These are phyloP conservation scores for Nycticorax nycticorax DNA, from an alignment of 2,113 vertebrate species.

Conservation along the genomic window DNA sequence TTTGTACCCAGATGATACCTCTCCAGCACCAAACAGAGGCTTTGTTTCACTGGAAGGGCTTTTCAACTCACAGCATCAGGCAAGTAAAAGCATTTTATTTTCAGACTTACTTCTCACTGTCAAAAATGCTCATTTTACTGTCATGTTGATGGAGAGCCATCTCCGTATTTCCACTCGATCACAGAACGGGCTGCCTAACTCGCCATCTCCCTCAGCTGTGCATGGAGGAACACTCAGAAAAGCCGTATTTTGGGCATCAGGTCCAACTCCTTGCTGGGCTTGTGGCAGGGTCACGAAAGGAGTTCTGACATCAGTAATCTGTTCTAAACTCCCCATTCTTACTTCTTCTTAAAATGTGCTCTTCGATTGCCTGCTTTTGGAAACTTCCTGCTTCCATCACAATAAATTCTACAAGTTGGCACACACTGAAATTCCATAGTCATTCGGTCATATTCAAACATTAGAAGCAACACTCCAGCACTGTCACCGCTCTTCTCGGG, in stretches of 20 bases:
- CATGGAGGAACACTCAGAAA: neutral
- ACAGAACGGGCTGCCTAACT: too few relatives aligned
- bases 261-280: neutral
- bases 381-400: neutral
- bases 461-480: neutral
- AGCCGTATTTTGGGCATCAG: neutral
- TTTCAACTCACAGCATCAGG: neutral
- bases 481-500: neutral
- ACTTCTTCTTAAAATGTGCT: neutral
- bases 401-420: neutral
- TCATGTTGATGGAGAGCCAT: neutral
- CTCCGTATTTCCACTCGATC: neutral
- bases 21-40: neutral
- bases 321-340: neutral
- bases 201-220: neutral
- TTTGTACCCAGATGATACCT: neutral
- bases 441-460: neutral
- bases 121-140: neutral
- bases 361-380: neutral
- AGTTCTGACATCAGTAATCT: neutral
- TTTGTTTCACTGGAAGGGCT: neutral
- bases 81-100: neutral
- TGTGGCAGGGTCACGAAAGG: accelerated
- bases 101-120: neutral
- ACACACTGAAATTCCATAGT: neutral